These are phyloP conservation scores for Geopemphigus sp. DNA, from an alignment of 1,140 invertebrate genomes.

Conservation along the genomic window DNA sequence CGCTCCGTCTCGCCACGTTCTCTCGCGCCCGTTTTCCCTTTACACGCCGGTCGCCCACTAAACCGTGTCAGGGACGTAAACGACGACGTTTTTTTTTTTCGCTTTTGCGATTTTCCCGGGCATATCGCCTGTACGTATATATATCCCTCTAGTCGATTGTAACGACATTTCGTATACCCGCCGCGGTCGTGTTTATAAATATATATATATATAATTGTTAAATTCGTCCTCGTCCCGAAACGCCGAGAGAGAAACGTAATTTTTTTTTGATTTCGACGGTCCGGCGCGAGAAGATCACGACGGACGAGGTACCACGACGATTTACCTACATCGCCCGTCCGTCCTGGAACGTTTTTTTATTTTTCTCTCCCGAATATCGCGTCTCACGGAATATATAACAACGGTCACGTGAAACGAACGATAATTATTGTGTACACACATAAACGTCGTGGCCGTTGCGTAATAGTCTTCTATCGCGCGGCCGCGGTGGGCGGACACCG, in stretches of 20 bases:
- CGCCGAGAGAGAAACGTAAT: too few species aligned
- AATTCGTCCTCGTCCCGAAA: constrained; percentile 8
- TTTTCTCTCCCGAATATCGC: too few species aligned
- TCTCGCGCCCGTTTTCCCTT: not conserved
- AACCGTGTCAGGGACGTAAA: constrained; percentile 44
- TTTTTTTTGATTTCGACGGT: not conserved
- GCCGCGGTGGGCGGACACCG: not conserved
- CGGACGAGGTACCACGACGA: too few species aligned
- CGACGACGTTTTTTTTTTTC: not conserved
- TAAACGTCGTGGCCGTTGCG: not conserved
- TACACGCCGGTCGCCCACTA: constrained; percentile 5
- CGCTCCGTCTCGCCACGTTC: not conserved
- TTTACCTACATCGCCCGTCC: too few species aligned
- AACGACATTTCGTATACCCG: too few species aligned
- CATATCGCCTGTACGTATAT: not conserved
- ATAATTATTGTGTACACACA: too few species aligned
- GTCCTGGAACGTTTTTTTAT: too few species aligned
- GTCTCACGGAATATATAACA: too few species aligned
- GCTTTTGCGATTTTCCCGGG: not conserved
- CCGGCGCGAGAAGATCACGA: too few species aligned
- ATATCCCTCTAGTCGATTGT: not conserved
- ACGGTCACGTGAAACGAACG: too few species aligned
- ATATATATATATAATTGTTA: not conserved
- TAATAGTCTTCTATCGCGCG: not conserved
- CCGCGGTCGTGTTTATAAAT: too few species aligned